Evolutionary conservation across 2,797 vertebrate genomes (phyloP).

Genomic region (Mycteria americana): DNA sequence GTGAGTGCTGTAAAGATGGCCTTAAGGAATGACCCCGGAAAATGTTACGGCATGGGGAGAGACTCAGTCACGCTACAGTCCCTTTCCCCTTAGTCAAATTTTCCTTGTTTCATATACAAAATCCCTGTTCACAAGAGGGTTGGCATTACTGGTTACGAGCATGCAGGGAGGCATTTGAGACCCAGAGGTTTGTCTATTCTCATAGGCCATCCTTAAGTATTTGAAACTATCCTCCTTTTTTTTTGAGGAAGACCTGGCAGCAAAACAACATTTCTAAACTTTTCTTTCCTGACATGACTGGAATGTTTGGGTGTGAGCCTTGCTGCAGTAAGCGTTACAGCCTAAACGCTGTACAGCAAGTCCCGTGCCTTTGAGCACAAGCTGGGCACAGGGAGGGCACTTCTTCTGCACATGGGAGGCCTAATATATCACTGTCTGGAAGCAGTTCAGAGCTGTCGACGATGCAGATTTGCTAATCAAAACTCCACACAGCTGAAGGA

Average conservation of each 20-base stretch:
- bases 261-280: neutral
- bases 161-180: neutral
- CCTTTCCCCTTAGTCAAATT: neutral
- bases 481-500: constrained; percentile 4
- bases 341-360: neutral
- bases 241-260: neutral
- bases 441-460: neutral
- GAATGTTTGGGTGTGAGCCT: neutral
- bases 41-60: neutral
- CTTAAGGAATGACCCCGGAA: neutral
- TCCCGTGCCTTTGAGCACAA: neutral
- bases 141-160: neutral
- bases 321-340: neutral
- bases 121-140: too few relatives aligned
- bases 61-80: fast-evolving
- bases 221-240: neutral
- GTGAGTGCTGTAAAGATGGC: neutral
- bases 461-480: neutral
- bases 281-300: neutral
- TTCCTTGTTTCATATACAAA: neutral
- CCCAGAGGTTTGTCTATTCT: neutral
- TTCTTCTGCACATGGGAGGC: neutral
- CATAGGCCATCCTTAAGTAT: neutral
- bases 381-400: neutral
- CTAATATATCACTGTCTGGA: neutral